Evolutionary conservation across 2,888 invertebrate genomes (phyloP), one percentile per base, ranked within the genome.

Genomic region (Mactromeris polynyma): DNA sequence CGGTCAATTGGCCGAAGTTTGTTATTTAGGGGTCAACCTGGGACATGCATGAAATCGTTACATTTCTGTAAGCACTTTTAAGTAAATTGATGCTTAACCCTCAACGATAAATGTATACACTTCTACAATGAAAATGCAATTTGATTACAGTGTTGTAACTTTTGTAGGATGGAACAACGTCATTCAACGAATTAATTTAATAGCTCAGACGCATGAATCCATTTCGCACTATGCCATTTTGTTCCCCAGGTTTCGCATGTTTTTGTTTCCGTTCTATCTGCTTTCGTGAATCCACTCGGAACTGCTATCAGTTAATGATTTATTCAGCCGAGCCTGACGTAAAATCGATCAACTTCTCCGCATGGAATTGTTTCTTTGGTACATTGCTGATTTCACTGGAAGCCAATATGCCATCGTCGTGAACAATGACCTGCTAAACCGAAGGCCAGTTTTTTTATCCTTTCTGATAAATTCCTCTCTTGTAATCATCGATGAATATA

Each of bases 261-360:
- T 38, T 38, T 40, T 36, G n/a, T 31, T 11, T 38, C 77, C 21
- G 3, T 31, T 69, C 26, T 19, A 6, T 14, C 40, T 7, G 36
- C 77, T 21, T 38, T 38, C 77, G 77, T 38, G 36, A 36, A 77
- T 40, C 36, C 40, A 77, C 36, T 77, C 40, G 36, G 11, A n/a
- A 21, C 51, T 77, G 17, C 36, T 40, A 33, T 33, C 26, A 26
- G 79, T 64, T 64, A 51, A 80, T 85, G 64, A 85, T 85, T 85
- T 85, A 85, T 85, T 80, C 85, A 73, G 64, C 58, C 69, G 36
- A 38, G 40, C 42, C 31, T 87, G 87, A 87, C 87, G 87, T 38
- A 42, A 78, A 87, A 87, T 87, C 87, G 80, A 87, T 87, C 82
- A 51, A 54, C n/a, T 38, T 73, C 77, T 86, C 86, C 86, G 31